phyloP scores from a whole-genome alignment of 2,113 vertebrate genomes.

The Percina caprodes region DNA sequence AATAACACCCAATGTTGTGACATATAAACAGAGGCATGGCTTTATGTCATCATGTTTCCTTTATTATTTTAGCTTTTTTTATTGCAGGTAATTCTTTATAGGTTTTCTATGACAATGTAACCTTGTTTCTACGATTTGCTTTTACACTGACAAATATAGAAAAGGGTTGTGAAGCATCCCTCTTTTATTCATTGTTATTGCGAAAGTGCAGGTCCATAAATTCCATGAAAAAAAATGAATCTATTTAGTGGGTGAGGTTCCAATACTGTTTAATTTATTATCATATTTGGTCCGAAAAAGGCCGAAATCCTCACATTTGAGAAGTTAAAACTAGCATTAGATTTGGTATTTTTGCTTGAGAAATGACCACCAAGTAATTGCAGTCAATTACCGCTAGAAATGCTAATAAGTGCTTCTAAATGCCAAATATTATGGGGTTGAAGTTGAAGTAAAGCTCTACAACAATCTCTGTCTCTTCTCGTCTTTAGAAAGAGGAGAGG shows the following conservation, averaged over 20 bases:
- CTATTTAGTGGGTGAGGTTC: not conserved
- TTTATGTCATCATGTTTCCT: not conserved
- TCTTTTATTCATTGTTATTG: not conserved
- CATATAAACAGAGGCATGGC: not conserved
- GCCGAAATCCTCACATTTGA: not conserved
- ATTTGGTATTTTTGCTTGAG: not conserved
- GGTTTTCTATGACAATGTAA: not conserved
- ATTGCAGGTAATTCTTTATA: not conserved
- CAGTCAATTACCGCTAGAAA: not conserved
- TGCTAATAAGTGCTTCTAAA: not conserved
- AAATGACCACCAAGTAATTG: not conserved
- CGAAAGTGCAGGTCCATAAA: not conserved
- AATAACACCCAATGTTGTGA: not conserved
- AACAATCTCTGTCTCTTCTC: not conserved
- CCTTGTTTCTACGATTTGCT: not conserved
- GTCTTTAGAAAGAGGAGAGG: conserved; percentile 90
- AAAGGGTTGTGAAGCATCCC: not conserved
- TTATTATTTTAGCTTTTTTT: not conserved
- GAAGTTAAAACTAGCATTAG: not conserved
- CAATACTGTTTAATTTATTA: not conserved
- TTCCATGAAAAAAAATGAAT: not conserved
- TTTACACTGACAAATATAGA: not conserved
- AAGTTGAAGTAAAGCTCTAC: not conserved
- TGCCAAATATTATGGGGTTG: not conserved
- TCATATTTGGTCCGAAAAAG: not conserved